These are phyloP conservation scores for Drosophila algonquin DNA, from an alignment of 2,888 invertebrate genomes.

Conservation along the genomic window DNA sequence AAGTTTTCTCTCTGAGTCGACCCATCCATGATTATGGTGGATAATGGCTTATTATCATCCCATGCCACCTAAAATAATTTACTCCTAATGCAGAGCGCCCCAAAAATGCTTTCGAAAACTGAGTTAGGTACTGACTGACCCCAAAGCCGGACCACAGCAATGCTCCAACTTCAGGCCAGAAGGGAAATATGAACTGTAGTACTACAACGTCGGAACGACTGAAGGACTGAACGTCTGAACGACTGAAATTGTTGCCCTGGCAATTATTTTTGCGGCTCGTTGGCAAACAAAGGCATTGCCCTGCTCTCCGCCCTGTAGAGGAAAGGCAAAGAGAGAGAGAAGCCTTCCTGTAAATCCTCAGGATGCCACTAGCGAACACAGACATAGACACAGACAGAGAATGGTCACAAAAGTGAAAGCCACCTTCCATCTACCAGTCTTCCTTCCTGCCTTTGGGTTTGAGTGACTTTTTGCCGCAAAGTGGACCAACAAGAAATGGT, in stretches of 20 bases:
- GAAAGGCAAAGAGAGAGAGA: constrained; percentile 22
- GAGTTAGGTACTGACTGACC: neutral
- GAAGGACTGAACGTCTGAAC: too few species aligned
- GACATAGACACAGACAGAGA: neutral
- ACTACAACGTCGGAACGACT: constrained; percentile 5
- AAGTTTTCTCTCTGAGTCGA: neutral
- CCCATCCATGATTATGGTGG: constrained; percentile 23
- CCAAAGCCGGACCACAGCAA: constrained; percentile 24
- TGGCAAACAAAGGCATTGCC: constrained; percentile 30
- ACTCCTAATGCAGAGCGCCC: neutral
- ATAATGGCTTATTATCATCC: constrained; percentile 24
- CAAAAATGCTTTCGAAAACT: constrained; percentile 8
- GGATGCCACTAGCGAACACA: constrained; percentile 14
- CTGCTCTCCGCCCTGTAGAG: neutral
- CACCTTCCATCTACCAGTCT: constrained; percentile 37
- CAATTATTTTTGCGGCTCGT: constrained; percentile 62
- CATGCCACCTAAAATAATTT: constrained; percentile 19
- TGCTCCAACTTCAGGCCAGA: constrained; percentile 18
- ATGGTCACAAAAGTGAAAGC: constrained; percentile 58
- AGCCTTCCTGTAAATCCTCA: constrained; percentile 8
- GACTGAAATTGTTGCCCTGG: constrained; percentile 34
- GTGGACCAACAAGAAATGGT: constrained; percentile 76
- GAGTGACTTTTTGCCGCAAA: constrained; percentile 36
- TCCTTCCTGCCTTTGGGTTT: constrained; percentile 4
- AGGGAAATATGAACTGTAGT: constrained; percentile 40